Conservation (phyloP, 35 echinoderm and acorn worm species). For the Lytechinus pictus region DNA sequence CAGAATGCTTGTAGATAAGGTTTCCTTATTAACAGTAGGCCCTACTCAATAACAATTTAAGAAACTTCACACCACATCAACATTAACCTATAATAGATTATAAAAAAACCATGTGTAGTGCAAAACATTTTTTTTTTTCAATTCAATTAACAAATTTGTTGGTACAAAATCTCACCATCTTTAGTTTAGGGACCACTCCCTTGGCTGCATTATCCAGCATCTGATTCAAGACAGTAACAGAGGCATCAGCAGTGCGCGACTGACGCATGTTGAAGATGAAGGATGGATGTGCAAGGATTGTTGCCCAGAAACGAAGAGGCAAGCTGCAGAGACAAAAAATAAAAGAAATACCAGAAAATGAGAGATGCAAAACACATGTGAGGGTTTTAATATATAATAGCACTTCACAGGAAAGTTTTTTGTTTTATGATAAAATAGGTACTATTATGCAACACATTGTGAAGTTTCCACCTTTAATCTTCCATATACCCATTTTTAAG, state of each 20-base stretch:
- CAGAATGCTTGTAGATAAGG: too few relatives aligned
- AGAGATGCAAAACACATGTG: too few relatives aligned
- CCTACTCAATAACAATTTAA: too few relatives aligned
- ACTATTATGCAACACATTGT: too few relatives aligned
- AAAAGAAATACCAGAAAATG: background rate
- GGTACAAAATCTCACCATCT: slow-evolving; percentile 2
- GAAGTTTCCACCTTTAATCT: too few relatives aligned
- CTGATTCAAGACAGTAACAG: slow-evolving; percentile 11
- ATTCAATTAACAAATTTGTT: background rate
- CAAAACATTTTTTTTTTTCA: background rate
- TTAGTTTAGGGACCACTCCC: slow-evolving; percentile 23
- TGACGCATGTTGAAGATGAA: slow-evolving; percentile 53
- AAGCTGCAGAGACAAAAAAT: background rate
- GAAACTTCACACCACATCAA: too few relatives aligned
- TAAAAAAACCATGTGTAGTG: background rate
- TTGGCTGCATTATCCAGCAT: slow-evolving; percentile 46
- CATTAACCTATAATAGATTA: too few relatives aligned
- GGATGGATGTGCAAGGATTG: slow-evolving; percentile 1
- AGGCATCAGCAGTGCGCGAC: slow-evolving; percentile 38
- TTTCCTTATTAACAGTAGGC: too few relatives aligned
- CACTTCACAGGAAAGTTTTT: too few relatives aligned
- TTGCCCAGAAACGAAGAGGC: slow-evolving; percentile 41
- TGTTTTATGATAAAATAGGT: too few relatives aligned
- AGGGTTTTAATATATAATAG: too few relatives aligned
- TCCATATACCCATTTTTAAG: too few relatives aligned